Conservation (phyloP, 2,888 invertebrate genomes). For the Rotaria magnacalcarata region DNA sequence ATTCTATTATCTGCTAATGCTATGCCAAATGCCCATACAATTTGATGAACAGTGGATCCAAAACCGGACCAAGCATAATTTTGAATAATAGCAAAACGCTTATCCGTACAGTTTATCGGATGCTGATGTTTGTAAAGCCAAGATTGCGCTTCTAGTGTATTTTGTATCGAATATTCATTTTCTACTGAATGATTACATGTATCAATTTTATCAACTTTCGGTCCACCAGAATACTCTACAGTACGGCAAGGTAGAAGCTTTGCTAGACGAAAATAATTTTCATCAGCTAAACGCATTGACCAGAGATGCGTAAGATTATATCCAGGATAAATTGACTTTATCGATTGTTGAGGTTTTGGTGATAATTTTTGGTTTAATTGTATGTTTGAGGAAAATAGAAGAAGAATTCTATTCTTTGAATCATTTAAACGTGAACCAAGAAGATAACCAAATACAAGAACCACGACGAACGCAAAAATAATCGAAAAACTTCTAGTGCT, state of each 20-base stretch:
- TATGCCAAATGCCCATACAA: not conserved
- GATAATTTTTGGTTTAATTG: not conserved
- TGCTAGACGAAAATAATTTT: not conserved
- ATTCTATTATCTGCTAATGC: not conserved
- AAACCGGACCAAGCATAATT: not conserved
- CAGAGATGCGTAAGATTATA: not conserved
- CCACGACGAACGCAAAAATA: not conserved
- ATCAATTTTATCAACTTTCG: not conserved
- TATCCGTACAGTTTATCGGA: not conserved
- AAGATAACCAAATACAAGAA: not conserved
- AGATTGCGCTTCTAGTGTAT: not conserved
- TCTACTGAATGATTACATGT: not conserved
- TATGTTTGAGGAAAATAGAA: not conserved
- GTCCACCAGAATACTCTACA: not conserved
- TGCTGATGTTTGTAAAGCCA: not conserved
- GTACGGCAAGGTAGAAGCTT: not conserved
- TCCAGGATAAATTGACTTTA: not conserved
- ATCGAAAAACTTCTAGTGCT: too few relatives aligned
- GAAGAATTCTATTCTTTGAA: not conserved
- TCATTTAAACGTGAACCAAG: not conserved
- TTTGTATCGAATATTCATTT: not conserved
- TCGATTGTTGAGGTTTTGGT: not conserved
- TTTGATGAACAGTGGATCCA: not conserved
- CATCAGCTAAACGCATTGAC: not conserved
- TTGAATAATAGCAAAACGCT: not conserved